Evolutionary conservation across 2,888 invertebrate genomes (phyloP).

Genomic region (Sylvicola cinctus): DNA sequence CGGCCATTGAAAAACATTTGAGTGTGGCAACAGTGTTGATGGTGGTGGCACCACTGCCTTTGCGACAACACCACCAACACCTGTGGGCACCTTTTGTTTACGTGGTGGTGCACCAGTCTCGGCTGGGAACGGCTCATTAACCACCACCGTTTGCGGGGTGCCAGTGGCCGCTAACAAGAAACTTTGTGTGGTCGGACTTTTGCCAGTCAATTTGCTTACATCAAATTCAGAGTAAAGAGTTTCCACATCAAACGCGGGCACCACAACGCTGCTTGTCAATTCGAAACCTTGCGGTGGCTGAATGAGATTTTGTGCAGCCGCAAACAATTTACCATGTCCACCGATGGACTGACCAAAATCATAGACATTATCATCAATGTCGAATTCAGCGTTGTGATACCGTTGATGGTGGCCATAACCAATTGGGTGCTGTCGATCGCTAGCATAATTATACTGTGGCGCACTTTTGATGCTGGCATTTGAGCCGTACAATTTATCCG

Average conservation of each 20-base stretch:
- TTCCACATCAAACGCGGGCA: slow-evolving; percentile 9
- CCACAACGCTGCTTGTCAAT: background rate
- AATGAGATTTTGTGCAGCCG: background rate
- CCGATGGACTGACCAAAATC: slow-evolving; percentile 16
- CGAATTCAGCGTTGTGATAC: slow-evolving; percentile 4
- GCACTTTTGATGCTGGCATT: slow-evolving; percentile 28
- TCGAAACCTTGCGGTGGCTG: too few species aligned
- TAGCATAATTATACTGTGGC: slow-evolving; percentile 23
- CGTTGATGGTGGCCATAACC: slow-evolving; percentile 6
- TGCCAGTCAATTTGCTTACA: slow-evolving; percentile 25
- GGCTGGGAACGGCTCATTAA: slow-evolving; percentile 2
- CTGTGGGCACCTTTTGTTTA: background rate
- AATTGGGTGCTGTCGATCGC: slow-evolving; percentile 8
- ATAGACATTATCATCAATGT: slow-evolving; percentile 20
- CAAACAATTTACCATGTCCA: background rate
- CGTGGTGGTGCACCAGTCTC: background rate
- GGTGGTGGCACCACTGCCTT: slow-evolving; percentile 13
- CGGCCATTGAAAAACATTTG: slow-evolving; percentile 19
- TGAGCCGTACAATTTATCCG: slow-evolving; percentile 24
- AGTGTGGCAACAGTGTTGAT: slow-evolving; percentile 5
- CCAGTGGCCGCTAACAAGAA: slow-evolving; percentile 6
- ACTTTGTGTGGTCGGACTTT: slow-evolving; percentile 21
- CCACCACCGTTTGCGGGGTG: too few species aligned
- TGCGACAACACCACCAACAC: background rate
- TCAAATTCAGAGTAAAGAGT: slow-evolving; percentile 19